Evolutionary conservation across 2,113 vertebrate species (phyloP).

Genomic region (Daphoenositta chrysoptera): DNA sequence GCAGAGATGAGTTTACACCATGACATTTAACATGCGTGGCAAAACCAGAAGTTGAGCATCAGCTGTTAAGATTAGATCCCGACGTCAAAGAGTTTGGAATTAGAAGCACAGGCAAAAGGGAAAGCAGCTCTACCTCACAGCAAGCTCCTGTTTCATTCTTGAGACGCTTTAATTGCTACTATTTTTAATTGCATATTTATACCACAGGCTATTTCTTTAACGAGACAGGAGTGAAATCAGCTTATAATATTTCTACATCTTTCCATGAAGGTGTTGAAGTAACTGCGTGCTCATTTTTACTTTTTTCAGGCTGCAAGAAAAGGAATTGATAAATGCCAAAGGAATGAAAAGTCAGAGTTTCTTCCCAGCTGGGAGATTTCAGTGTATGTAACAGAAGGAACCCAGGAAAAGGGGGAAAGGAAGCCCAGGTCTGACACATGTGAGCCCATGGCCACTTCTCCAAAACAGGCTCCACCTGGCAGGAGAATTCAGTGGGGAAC

Average conservation of each 20-base stretch:
- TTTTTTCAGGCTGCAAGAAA: background rate
- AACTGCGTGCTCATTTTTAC: background rate
- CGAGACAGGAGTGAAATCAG: background rate
- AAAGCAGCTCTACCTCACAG: background rate
- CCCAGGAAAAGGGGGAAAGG: background rate
- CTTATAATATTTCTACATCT: background rate
- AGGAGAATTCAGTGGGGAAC: background rate
- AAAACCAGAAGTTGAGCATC: background rate
- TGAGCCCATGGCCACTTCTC: background rate
- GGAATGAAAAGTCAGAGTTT: background rate
- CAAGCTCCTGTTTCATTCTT: background rate
- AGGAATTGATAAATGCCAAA: background rate
- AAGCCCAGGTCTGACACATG: background rate
- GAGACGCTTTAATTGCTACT: background rate
- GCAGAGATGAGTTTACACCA: background rate
- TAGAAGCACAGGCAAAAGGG: background rate
- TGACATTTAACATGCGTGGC: background rate
- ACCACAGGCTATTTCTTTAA: background rate
- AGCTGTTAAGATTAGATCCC: background rate
- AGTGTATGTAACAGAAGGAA: background rate
- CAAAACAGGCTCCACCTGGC: background rate
- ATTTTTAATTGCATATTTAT: conserved; percentile 32
- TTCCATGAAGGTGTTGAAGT: background rate
- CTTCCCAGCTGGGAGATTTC: background rate
- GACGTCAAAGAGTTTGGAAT: background rate